Base-by-base conservation (phyloP, 2,888 invertebrate species). In the Acleris literana region DNA sequence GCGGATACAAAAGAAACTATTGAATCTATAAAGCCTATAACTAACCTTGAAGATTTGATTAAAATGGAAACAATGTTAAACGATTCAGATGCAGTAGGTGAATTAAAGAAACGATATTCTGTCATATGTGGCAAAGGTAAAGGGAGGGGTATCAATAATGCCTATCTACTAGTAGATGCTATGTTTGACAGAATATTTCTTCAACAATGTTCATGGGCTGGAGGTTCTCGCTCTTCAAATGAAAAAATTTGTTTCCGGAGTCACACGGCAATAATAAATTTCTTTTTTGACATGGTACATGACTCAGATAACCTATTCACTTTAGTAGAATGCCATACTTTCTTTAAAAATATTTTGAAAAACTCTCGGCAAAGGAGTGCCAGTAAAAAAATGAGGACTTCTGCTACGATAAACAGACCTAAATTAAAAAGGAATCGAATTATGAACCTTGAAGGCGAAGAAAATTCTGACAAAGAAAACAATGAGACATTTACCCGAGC, bases 111-210 rank as follows among this genome's bases (percentile, higher is more conserved):
- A 46, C 43, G 56, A 51, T 29, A 17, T 17, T 64, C 58, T 29
- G 49, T 18, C 7, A 18, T 57, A n/a, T 63, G 51, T 22, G 55
- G 63, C 7, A 17, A 39, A 25, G 58, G 58, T 9, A 64, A 58
- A 58, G 64, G 64, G 22, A 25, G 52, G 25, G 64, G 53, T 1
- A 29, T 53, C 18, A 64, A 44, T 58, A 64, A 58, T 58, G 57
- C 57, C 6, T 58, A 64, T 46, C 9, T 20, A 17, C 20, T 64
- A 20, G 46, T 48, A 46, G 64, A 64, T 58, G 53, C 48, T 6
- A 58, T 58, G 48, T 59, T 49, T 48, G 49, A 29, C 16, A 59
- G 58, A 59, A 48, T n/a, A n/a, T 52, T 29, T 52, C n/a, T 52
- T 13, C 13, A 11, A 22, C 52, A 52, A 25, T 52, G 52, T 25